Evolutionary conservation across 1,140 invertebrate species (phyloP).

Genomic region (Diorhabda carinulata): DNA sequence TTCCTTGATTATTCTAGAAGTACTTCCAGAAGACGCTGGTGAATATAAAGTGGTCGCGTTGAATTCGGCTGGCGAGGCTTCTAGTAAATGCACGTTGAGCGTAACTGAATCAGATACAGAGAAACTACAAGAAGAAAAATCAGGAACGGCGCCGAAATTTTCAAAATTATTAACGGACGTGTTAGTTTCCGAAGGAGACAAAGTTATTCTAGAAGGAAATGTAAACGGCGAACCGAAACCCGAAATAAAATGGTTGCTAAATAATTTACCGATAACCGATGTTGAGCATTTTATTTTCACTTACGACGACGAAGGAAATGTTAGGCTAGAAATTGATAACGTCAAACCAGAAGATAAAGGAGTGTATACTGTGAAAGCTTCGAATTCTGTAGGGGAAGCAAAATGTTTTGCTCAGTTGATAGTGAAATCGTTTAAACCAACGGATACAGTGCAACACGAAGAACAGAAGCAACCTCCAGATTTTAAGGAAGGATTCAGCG

Average conservation of each 20-base stretch:
- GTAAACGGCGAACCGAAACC: slow-evolving; percentile 70
- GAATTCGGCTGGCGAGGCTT: slow-evolving; percentile 75
- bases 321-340: slow-evolving; percentile 57
- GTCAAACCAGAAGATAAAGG: slow-evolving; percentile 64
- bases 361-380: slow-evolving; percentile 72
- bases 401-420: slow-evolving; percentile 77
- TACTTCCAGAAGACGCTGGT: slow-evolving; percentile 70
- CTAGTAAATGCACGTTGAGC: slow-evolving; percentile 65
- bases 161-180: slow-evolving; percentile 66
- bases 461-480: slow-evolving; percentile 59
- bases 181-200: slow-evolving; percentile 63
- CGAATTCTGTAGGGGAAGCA: slow-evolving; percentile 68
- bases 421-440: slow-evolving; percentile 57
- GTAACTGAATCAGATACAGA: slow-evolving; percentile 44
- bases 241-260: slow-evolving; percentile 68
- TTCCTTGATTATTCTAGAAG: slow-evolving; percentile 72
- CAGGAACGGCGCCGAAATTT: slow-evolving; percentile 61
- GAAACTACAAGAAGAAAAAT: slow-evolving; percentile 42
- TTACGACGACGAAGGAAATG: slow-evolving; percentile 53
- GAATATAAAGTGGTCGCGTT: slow-evolving; percentile 77
- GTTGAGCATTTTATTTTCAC: slow-evolving; percentile 52
- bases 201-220: slow-evolving; percentile 63
- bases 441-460: slow-evolving; percentile 50
- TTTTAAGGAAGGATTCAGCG: slow-evolving; percentile 64
- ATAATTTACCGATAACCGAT: slow-evolving; percentile 59